These are phyloP conservation scores for Antennarius striatus DNA, from an alignment of 2,113 vertebrate genomes.

Conservation along the genomic window DNA sequence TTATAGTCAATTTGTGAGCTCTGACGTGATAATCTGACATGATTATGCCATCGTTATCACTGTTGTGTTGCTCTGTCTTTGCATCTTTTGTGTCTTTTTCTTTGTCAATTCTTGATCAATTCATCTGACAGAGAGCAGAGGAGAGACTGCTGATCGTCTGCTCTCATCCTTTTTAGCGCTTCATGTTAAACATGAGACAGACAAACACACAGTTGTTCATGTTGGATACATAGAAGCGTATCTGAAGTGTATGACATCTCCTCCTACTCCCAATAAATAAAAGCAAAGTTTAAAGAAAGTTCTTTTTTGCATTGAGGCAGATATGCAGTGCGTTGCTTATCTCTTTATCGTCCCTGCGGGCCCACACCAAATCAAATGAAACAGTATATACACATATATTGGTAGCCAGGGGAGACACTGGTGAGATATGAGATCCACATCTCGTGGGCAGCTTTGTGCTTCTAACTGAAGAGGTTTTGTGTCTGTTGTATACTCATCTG, in stretches of 20 bases:
- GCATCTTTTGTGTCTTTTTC: constrained; percentile 11
- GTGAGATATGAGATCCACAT: constrained; percentile 51
- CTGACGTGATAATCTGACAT: neutral
- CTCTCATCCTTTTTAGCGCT: constrained; percentile 27
- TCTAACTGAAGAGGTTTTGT: constrained; percentile 46
- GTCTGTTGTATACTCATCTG: constrained; percentile 26
- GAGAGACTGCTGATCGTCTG: constrained; percentile 17
- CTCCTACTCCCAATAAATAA: constrained; percentile 1
- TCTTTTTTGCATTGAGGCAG: neutral
- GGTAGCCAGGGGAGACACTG: constrained; percentile 25
- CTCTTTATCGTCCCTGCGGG: constrained; percentile 48
- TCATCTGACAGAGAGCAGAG: constrained; percentile 30
- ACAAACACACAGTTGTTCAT: neutral
- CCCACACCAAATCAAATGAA: constrained; percentile 63
- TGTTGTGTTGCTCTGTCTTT: constrained; percentile 18
- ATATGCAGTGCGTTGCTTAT: constrained; percentile 24
- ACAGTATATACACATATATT: constrained; percentile 39
- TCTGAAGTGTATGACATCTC: constrained; percentile 1
- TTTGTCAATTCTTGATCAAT: constrained; percentile 33
- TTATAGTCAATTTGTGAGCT: neutral
- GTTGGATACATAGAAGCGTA: constrained; percentile 1
- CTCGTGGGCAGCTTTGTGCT: constrained; percentile 42
- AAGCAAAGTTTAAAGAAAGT: constrained; percentile 33
- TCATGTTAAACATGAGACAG: constrained; percentile 8
- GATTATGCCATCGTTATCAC: too few species aligned